Evolutionary conservation across 2,888 invertebrate genomes (phyloP), one percentile per base, ranked within the genome.

Genomic region (Mactromeris polynyma): DNA sequence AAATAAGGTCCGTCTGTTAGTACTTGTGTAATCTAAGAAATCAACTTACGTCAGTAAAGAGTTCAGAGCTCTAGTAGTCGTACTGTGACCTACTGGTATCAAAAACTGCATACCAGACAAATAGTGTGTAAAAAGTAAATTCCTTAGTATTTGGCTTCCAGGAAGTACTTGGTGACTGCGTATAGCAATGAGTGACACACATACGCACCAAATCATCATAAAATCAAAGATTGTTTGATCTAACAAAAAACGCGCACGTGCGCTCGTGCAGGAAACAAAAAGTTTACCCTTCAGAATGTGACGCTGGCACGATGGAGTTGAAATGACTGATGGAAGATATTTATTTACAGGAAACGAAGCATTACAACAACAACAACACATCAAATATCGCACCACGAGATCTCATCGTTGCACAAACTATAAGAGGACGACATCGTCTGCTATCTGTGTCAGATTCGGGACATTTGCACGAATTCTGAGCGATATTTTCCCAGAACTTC

Each of bases 241-340:
- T 21, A n/a, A 73, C 73, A 73, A 36, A 73, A 73, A 17, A 33
- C 36, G 19, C 26, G 73, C 73, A 73, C 73, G 73, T 73, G 73
- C 33, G 36, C 73, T 36, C 73, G 73, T 26, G 73, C 31, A 1
- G 19, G 14, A 36, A 17, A 73, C 73, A 26, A 64, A 64, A 11
- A 26, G 1, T 64, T 46, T 14, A 51, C 51, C 51, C 51, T 51
- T 51, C 17, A 51, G 19, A 19, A 51, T 51, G 51, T 51, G 11
- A 51, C 14, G 19, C 19, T 51, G 51, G 51, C 51, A 51, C 19
- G 51, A 51, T 19, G 51, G 51, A 51, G 14, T 51, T 51, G 51
- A 51, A 51, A 51, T 6, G 2, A 9, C 11, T 51, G 51, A 51
- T 51, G 19, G 19, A 51, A 51, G 51, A 64, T 26, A n/a, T n/a